A percentile compares a stretch with the other conserved stretches of the same genome.
Evolutionary conservation across 2,113 vertebrate genomes (phyloP).

Genomic region (Lynx canadensis): DNA sequence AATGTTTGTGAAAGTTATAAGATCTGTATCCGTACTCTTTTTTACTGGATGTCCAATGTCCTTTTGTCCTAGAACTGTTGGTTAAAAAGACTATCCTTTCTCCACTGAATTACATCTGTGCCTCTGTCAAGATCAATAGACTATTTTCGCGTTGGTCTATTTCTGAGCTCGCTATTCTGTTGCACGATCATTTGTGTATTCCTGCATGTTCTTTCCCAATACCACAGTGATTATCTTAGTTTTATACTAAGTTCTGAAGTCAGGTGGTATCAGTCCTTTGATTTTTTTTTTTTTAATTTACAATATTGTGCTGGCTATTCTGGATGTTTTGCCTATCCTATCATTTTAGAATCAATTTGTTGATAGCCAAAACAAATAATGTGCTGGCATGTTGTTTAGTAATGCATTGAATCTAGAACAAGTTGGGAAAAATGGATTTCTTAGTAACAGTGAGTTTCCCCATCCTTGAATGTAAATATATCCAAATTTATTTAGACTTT

Average conservation of each 20-base stretch:
- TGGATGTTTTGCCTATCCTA: not conserved
- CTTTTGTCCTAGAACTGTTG: not conserved
- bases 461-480: not conserved
- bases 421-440: not conserved
- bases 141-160: not conserved
- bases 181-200: not conserved
- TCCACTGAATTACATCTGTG: not conserved
- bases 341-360: not conserved
- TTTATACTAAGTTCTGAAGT: not conserved
- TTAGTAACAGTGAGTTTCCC: not conserved
- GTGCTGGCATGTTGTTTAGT: not conserved
- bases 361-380: not conserved
- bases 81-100: not conserved
- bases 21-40: not conserved
- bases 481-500: not conserved
- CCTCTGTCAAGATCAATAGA: not conserved
- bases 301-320: not conserved
- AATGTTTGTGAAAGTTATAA: not conserved
- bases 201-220: not conserved
- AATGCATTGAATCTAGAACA: not conserved
- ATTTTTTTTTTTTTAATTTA: not conserved
- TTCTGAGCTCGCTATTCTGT: not conserved
- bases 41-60: not conserved
- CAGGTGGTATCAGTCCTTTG: not conserved
- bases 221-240: not conserved